phyloP scores from a whole-genome alignment of 2,888 invertebrate species.

The Aricia artaxerxes region DNA sequence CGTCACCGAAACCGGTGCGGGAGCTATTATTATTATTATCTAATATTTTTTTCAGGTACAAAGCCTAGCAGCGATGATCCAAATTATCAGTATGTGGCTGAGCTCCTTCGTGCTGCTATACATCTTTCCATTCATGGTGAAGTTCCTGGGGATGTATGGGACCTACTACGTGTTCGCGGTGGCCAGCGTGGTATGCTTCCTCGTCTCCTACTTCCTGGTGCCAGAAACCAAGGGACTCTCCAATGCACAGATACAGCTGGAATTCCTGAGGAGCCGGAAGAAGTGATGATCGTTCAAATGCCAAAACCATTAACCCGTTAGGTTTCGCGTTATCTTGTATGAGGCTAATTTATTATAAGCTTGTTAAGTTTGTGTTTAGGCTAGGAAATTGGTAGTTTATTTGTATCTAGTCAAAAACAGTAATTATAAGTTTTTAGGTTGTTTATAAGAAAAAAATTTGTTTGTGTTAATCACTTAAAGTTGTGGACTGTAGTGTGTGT shows the following conservation, averaged over 20 bases:
- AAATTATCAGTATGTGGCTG: conserved; percentile 44
- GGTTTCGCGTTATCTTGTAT: too few species aligned
- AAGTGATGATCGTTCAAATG: conserved; percentile 1
- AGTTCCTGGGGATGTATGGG: conserved; percentile 14
- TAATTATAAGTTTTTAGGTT: too few species aligned
- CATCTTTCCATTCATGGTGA: conserved; percentile 39
- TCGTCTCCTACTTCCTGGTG: conserved; percentile 9
- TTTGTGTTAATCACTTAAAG: too few species aligned
- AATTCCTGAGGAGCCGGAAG: conserved; percentile 5
- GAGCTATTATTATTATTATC: too few species aligned
- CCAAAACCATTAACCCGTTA: too few species aligned
- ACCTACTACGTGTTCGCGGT: conserved; percentile 27
- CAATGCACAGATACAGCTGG: conserved; percentile 31
- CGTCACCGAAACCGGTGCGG: too few species aligned
- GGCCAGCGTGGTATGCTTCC: neutral
- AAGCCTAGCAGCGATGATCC: conserved; percentile 43
- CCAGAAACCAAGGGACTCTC: conserved; percentile 32
- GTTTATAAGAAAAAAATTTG: too few species aligned
- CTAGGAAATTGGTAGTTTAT: too few species aligned
- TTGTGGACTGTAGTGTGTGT: too few species aligned
- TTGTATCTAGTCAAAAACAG: too few species aligned
- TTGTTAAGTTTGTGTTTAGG: too few species aligned
- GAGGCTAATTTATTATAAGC: too few species aligned
- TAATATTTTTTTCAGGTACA: conserved; percentile 41
- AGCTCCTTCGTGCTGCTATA: conserved; percentile 44